phyloP scores from a whole-genome alignment of 92 coral and sea anemone genomes.

The Phenganax marumi region DNA sequence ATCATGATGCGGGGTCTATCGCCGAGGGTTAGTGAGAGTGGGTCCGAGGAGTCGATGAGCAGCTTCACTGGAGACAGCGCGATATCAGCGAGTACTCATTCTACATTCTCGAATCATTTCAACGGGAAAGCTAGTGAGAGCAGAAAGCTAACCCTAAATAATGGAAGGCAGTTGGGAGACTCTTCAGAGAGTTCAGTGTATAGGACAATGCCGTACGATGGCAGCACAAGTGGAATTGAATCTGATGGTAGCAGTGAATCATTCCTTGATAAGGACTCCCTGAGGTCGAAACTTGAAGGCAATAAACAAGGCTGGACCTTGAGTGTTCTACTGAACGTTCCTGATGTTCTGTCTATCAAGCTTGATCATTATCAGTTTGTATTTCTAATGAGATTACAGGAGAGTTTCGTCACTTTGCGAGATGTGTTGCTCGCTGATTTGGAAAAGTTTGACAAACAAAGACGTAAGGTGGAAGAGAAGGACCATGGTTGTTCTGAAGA shows the following conservation, averaged over 20 bases:
- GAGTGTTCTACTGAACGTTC: conserved; percentile 67
- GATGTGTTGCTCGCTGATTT: conserved; percentile 43
- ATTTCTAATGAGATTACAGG: conserved; percentile 86
- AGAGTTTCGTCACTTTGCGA: conserved; percentile 67
- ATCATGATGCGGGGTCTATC: not conserved
- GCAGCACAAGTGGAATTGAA: conserved; percentile 18
- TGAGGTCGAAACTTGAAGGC: conserved; percentile 17
- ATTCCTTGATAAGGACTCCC: conserved; percentile 18
- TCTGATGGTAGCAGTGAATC: conserved; percentile 29
- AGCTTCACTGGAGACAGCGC: conserved; percentile 27
- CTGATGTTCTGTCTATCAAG: conserved; percentile 59
- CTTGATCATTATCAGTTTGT: conserved; percentile 91
- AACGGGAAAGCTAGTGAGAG: conserved; percentile 1
- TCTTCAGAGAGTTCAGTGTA: not conserved
- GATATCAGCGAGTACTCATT: conserved; percentile 16
- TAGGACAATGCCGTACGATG: not conserved
- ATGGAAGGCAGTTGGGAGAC: not conserved
- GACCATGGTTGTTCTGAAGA: conserved; percentile 5
- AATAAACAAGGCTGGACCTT: conserved; percentile 37
- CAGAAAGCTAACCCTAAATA: not conserved
- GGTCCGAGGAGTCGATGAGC: conserved; percentile 28
- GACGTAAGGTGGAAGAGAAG: conserved; percentile 39
- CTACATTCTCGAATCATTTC: conserved; percentile 1
- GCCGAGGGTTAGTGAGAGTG: conserved; percentile 19
- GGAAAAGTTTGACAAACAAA: conserved; percentile 60